Conservation (phyloP, 2,113 vertebrate genomes). For the Peromyscus polionotus region DNA sequence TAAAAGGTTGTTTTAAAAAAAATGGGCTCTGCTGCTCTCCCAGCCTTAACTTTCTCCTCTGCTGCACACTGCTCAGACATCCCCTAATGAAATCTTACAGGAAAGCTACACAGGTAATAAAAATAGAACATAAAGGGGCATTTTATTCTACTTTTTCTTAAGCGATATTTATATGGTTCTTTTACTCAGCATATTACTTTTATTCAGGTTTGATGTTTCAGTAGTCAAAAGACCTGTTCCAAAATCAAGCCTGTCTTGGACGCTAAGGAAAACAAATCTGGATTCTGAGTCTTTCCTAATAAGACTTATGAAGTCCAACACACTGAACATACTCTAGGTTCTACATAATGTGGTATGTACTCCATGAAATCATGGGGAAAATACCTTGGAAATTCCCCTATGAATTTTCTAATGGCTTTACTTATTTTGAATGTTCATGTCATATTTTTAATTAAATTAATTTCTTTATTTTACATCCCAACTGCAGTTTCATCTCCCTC, state of each 20-base stretch:
- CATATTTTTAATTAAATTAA: too few species aligned
- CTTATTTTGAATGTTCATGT: neutral
- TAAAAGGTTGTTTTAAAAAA: neutral
- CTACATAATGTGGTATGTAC: neutral
- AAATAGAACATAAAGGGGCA: neutral
- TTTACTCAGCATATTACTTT: neutral
- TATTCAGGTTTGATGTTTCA: neutral
- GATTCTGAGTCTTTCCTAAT: neutral
- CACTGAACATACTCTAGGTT: neutral
- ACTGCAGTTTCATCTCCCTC: too few species aligned
- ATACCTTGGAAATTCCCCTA: neutral
- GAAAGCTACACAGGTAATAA: neutral
- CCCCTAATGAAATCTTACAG: neutral
- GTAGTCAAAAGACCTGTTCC: neutral
- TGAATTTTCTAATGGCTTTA: slow-evolving; percentile 6
- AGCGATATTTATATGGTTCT: too few species aligned
- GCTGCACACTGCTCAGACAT: neutral
- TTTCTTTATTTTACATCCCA: too few species aligned
- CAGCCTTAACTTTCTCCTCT: neutral
- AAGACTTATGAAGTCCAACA: neutral
- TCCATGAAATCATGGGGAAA: neutral
- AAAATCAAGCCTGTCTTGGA: neutral
- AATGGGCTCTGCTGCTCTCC: neutral
- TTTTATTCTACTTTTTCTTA: neutral
- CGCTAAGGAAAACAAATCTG: neutral